Base-by-base conservation (phyloP, 2,797 vertebrate species). In the Spheniscus humboldti region DNA sequence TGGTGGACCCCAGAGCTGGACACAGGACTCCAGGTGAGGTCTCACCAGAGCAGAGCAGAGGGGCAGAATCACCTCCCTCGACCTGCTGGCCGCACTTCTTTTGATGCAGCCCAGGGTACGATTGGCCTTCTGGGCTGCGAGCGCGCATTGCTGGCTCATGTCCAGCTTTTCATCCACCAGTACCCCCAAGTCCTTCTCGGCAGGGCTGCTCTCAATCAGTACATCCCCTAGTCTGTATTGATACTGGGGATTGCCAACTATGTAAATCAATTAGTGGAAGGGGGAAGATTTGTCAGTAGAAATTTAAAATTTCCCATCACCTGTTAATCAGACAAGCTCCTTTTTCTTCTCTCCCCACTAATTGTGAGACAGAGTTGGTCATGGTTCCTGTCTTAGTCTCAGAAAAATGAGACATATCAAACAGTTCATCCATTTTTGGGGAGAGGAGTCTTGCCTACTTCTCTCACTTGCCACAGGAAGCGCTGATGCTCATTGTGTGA, bases 91-190 rank as follows among this genome's bases (percentile, higher is more conserved):
- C 18, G 11, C 14, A 16, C 41, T 41, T 23, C 24, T 48, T 30
- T 28, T 41, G 5, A 23, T 63, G 47, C 10, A 69, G 33, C 17
- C 13, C 18, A 20, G 33, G 35, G 6, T 77, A 53, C 0, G 0
- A 4, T 39, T 63, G 19, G 24, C 48, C 55, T 73, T 71, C n/a
- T 73, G 27, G 35, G 25, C 74, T 86, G 31, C 10, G 5, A 50
- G 35, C 3, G 0, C 4, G 3, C 6, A 6, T 13, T 77, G 56
- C 22, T 1, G 4, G 56, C 19, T 47, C 5, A 13, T 37, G 35
- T 0, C 14, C 7, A n/a, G 0, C n/a, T 88, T 86, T 86, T 86
- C 68, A 14, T 66, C 76, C 10, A 11, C 66, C 30, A 13, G 12
- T 50, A 57, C 57, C 13, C 43, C 18, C 37, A 74, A 27, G 43